Evolutionary conservation across 2,113 vertebrate genomes (phyloP).

Genomic region (Hemiscyllium ocellatum): DNA sequence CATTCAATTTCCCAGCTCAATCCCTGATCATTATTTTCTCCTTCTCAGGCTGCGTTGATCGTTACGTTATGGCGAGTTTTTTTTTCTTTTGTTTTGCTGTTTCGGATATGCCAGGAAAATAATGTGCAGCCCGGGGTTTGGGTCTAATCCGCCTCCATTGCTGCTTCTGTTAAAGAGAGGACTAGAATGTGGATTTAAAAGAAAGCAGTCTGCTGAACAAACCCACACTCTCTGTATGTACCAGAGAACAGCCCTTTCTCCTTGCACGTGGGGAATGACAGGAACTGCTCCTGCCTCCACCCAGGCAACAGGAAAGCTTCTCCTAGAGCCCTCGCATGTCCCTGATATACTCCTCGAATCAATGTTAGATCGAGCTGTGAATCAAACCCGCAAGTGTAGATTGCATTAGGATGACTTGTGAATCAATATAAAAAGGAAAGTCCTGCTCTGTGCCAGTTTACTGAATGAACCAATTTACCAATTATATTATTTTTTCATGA

Average conservation of each 20-base stretch:
- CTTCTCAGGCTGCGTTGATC: neutral
- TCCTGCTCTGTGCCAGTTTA: neutral
- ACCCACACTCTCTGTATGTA: conserved; percentile 14
- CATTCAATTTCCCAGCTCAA: neutral
- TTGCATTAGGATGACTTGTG: neutral
- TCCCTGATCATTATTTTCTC: neutral
- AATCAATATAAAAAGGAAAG: neutral
- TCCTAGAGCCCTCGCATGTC: too few relatives aligned
- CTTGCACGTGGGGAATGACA: conserved; percentile 27
- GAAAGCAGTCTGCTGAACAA: neutral
- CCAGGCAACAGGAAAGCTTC: neutral
- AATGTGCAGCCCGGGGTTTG: conserved; percentile 2
- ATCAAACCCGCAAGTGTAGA: neutral
- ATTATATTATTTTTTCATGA: neutral
- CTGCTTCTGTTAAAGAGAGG: conserved; percentile 16
- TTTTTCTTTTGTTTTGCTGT: neutral
- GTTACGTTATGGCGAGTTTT: neutral
- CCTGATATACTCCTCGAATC: neutral
- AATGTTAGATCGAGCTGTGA: neutral
- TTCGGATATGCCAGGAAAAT: neutral
- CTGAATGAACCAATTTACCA: neutral
- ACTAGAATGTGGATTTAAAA: neutral
- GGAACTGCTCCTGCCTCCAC: neutral
- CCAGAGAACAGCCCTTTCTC: conserved; percentile 6
- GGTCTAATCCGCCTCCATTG: conserved; percentile 27